Percentiles rank a stretch among this genome's conserved stretches.
Conservation (phyloP, 2,888 invertebrate species). For the Pollenia griseotomentosa region DNA sequence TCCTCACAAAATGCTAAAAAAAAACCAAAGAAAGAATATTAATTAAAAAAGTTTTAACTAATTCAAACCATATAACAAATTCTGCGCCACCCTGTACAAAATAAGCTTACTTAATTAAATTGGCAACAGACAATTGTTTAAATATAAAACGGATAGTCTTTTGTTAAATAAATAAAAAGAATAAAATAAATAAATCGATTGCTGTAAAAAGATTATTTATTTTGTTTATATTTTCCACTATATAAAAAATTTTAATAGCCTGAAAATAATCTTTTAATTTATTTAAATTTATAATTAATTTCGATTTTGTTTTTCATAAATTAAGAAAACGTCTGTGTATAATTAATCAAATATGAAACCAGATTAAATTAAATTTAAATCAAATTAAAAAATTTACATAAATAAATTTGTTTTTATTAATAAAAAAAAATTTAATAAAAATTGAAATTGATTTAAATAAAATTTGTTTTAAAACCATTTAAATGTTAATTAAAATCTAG, state of each 20-base stretch:
- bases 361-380: constrained; percentile 13
- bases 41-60: background rate
- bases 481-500: too few species aligned
- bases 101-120: constrained; percentile 59
- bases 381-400: background rate
- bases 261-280: constrained; percentile 20
- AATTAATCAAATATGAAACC: constrained; percentile 46
- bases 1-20: too few species aligned
- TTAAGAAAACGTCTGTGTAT: constrained; percentile 19
- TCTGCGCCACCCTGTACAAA: constrained; percentile 41
- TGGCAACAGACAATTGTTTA: background rate
- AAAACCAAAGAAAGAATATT: background rate
- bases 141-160: background rate
- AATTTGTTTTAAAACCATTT: too few species aligned
- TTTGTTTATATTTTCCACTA: background rate
- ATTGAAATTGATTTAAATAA: too few species aligned
- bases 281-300: constrained; percentile 53
- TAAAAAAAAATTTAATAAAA: background rate
- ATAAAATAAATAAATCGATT: background rate
- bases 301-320: constrained; percentile 48
- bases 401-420: background rate
- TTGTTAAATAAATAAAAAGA: background rate
- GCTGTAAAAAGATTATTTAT: background rate
- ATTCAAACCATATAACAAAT: background rate
- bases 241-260: constrained; percentile 7